Base-by-base conservation (phyloP, 2,888 invertebrate species). In the Hemicrepidius hirtus region DNA sequence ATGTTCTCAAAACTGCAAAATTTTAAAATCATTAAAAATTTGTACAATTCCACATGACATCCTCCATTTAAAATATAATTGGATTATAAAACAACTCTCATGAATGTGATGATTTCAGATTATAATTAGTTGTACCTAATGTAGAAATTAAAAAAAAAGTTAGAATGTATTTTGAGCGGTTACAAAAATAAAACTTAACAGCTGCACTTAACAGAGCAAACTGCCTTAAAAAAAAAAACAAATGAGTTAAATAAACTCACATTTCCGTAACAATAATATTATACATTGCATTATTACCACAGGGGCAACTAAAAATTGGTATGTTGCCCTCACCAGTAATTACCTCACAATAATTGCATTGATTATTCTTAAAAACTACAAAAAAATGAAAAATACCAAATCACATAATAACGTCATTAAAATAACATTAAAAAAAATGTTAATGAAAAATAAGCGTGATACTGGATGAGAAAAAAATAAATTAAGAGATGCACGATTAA, bases 361-460 rank as follows among this genome's bases (percentile, higher is more conserved):
- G 32, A 60, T 16, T 12, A 49, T 24, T 28, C 65, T 53, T 53
- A 65, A 53, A 53, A 55, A 16, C 55, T 55, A 66, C 66, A 44
- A 20, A 24, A 24, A n/a, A 50, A 24, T 21, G n/a, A 50, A 28
- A 50, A 60, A 64, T 64, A 49, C 64, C 64, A 50, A 66, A 66
- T 66, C 37, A 37, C 55, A n/a, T 10, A 50, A 64, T 41, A 46
- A 60, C 60, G 7, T 44, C 9, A 12, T 4, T 13, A 44, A 60
- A 18, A 21, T 46, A 62, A 63, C 24, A 53, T 24, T 37, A 65
- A 50, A 50, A 64, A 35, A 64, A 64, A 64, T 50, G 20, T 32
- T 50, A 35, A 32, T 20, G 6, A 18, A 18, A 21, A 4, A 50
- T 49, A 50, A 21, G 28, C 28, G 46, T n/a, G 41, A 44, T 44